These are phyloP conservation scores for Cirrhinus molitorella DNA, from an alignment of 2,797 vertebrate species.

Conservation along the genomic window DNA sequence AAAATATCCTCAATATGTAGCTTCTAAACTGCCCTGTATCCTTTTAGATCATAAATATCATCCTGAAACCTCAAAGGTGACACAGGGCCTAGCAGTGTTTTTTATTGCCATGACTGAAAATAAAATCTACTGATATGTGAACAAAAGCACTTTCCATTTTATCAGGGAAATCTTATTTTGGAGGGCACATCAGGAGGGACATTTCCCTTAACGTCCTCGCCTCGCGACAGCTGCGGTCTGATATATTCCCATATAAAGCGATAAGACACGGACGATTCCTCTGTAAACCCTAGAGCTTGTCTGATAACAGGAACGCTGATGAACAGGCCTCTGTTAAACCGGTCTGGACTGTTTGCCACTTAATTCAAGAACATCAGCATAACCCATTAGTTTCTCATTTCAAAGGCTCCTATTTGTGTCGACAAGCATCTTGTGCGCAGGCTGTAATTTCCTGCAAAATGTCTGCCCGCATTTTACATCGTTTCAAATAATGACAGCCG, in stretches of 20 bases:
- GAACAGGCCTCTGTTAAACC: conserved; percentile 42
- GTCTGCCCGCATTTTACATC: conserved; percentile 42
- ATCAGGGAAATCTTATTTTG: not conserved
- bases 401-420: conserved; percentile 42
- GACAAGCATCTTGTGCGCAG: conserved; percentile 40
- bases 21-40: not conserved
- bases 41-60: not conserved
- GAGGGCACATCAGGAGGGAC: not conserved
- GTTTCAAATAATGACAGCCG: conserved; percentile 44
- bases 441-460: conserved; percentile 53
- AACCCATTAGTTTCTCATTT: conserved; percentile 50
- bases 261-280: conserved; percentile 17
- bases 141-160: conserved; percentile 13
- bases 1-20: not conserved
- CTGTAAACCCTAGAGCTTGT: conserved; percentile 32
- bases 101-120: not conserved
- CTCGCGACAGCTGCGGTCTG: not conserved
- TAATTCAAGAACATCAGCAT: conserved; percentile 44
- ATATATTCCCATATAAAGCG: not conserved
- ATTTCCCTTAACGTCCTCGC: not conserved
- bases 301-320: conserved; percentile 31
- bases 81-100: not conserved
- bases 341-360: conserved; percentile 29
- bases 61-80: not conserved
- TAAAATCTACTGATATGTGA: not conserved